Base-by-base conservation (phyloP, 2,888 invertebrate species). In the Choristoneura rosaceana region DNA sequence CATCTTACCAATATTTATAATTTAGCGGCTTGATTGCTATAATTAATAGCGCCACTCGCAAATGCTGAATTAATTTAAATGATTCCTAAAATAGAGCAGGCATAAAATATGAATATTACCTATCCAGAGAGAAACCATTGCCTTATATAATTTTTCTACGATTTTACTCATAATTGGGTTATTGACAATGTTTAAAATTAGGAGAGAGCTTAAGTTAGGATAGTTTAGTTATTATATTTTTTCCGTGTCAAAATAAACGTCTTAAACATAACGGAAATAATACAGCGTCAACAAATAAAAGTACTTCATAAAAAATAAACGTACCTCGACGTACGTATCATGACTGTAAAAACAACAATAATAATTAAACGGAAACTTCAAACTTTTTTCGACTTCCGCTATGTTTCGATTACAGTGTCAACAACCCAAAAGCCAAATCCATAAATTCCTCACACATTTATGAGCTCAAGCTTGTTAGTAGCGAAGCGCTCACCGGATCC, bases 401-500 rank as follows among this genome's bases (percentile, higher is more conserved):
- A 25, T 25, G 25, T 25, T 25, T 25, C 25, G 25, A 25, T 25
- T 25, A 14, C 10, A 12, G 14, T 25, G 45, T 45, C 25, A 62
- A 62, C n/a, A 45, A 62, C 14, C 45, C 25, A n/a, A 60, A 10
- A 4, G 25, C 3, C 25, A 25, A 14, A 43, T 25, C 61, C 17
- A 41, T 15, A 14, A 25, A 14, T 8, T 10, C 8, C 15, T 41
- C 52, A 17, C 14, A 66, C 41, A 67, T 62, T 82, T 80, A 80
- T 79, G 80, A 80, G 82, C 78, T 55, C 9, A 55, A 76, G 76
- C 75, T 52, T 74, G 82, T 93, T 93, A 93, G 93, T 92, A 82
- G 92, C 92, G 82, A 93, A 94, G 92, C 92, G 87, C 93, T 93
- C 94, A 94, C 97, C 96, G 80, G 97, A 96, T 86, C 97, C 97